Evolutionary conservation across 1,140 invertebrate species (phyloP), one percentile per base, ranked within the genome.

Genomic region (Hirudo medicinalis): DNA sequence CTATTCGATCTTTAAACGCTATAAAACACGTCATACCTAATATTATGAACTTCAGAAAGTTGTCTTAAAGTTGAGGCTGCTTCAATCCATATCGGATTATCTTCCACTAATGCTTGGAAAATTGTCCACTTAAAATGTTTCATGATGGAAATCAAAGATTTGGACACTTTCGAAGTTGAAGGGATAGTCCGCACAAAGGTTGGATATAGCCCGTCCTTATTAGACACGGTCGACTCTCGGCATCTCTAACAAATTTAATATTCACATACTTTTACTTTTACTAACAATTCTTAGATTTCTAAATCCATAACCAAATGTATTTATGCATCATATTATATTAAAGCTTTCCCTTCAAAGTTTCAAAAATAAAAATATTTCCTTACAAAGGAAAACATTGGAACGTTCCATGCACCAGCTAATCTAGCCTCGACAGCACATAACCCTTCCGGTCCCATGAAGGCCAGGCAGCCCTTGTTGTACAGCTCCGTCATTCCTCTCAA

Each of bases 151-250:
- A 94, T 88, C 71, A 97, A 88, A 32, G 92, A 95, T 83, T 95
- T 94, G 54, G 91, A 92, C 29, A 95, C 91, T 88, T 91, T 91
- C 57, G 88, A 91, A 76, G 94, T 90, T 22, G 91, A 91, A 15
- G 93, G 92, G 80, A 94, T 91, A 20, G 92, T 92, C 78, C 93
- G 86, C 17, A 91, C 91, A 83, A 97, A 96, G 60, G 92, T 96
- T 73, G 89, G 87, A 78, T 92, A 88, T 72, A 89, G 86, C 15
- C 81, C 83, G 43, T 70, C 22, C 78, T 93, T 93, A 80, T 85
- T 84, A 25, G 90, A 91, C 17, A 90, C 89, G 82, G 87, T 87
- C 77, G 89, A 87, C 82, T 94, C 91, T 15, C 90, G 89, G 83
- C 92, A 94, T 90, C 91, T 92, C 72, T 73, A 49, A 13, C 63